These are phyloP conservation scores for Rhombomys opimus DNA, from an alignment of 2,113 vertebrate genomes.

Conservation along the genomic window DNA sequence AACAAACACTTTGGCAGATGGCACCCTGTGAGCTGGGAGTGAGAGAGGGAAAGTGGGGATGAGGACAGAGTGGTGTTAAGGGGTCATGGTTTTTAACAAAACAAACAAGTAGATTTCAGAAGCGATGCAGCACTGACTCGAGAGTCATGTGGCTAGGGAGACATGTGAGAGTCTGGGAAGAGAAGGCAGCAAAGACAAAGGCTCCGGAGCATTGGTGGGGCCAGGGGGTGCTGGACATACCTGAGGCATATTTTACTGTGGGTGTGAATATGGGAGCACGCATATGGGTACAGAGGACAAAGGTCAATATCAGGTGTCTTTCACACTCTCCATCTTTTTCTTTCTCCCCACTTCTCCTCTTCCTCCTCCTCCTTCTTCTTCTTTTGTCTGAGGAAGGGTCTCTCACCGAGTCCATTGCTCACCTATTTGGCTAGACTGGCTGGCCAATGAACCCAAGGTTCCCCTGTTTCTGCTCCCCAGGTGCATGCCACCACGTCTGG, in stretches of 20 bases:
- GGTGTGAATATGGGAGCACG: not conserved
- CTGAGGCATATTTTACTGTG: not conserved
- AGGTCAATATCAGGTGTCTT: not conserved
- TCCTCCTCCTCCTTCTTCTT: not conserved
- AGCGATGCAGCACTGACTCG: not conserved
- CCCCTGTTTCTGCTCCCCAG: not conserved
- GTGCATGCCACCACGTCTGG: too few species aligned
- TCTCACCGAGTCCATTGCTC: not conserved
- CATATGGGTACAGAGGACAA: not conserved
- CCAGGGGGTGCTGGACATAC: not conserved
- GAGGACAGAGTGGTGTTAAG: not conserved
- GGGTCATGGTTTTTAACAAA: not conserved
- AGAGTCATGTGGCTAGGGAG: not conserved
- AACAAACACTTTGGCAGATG: not conserved
- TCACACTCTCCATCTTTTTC: too few species aligned
- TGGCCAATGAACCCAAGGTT: too few species aligned
- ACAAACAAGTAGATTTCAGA: not conserved
- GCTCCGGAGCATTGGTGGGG: rapidly evolving
- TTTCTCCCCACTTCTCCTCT: not conserved
- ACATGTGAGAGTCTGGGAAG: not conserved
- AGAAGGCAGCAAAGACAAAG: not conserved
- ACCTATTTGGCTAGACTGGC: too few species aligned
- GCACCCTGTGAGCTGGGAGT: not conserved
- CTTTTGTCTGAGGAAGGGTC: too few species aligned
- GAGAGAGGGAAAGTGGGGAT: not conserved